Base-by-base conservation (phyloP, 2,113 vertebrate genomes). In the Antechinus stuartii region DNA sequence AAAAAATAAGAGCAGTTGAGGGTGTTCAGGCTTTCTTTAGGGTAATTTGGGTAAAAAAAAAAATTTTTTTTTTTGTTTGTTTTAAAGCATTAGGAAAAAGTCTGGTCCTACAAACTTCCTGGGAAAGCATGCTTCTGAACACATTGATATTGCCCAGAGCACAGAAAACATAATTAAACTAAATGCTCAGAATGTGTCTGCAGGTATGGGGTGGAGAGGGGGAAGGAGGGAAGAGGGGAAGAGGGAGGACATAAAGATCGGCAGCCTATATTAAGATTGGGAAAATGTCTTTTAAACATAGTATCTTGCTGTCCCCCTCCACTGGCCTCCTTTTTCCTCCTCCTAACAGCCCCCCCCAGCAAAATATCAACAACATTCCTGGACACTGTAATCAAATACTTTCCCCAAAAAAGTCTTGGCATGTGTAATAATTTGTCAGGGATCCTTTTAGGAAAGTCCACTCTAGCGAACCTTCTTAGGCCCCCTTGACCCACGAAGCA, bases 371-470 rank as follows among this genome's bases (percentile, higher is more conserved):
- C 98, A 98, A 97, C 98, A 98, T 99, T 99, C 98, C 98, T 97
- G 98, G 95, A 90, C 98, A 99, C 99, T 99, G 99, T 99, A 99
- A 99, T 98, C 98, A 98, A 99, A 99, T 98, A 99, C 99, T 99
- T 98, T 98, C 95, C 97, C 95, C 97, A 98, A 96, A 98, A 98
- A 98, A 98, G 98, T 98, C 96, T n/a, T 98, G 99, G 99, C 99
- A 99, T 99, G 99, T 95, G 98, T 99, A 99, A 99, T 99, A 99
- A 99, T 99, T 99, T 99, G 99, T 99, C 99, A 99, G 98, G 98
- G 98, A 99, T 98, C 99, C 98, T 98, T 99, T 99, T 99, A 99
- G 99, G 98, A 98, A 99, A 98, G 99, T 99, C 99, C 99, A 98
- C 98, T 98, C 98, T 98, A 99, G 99, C 99, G 98, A 98, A 99